Evolutionary conservation across 1,140 invertebrate genomes (phyloP), one percentile per base, ranked within the genome.

Genomic region (Linepithema humile): DNA sequence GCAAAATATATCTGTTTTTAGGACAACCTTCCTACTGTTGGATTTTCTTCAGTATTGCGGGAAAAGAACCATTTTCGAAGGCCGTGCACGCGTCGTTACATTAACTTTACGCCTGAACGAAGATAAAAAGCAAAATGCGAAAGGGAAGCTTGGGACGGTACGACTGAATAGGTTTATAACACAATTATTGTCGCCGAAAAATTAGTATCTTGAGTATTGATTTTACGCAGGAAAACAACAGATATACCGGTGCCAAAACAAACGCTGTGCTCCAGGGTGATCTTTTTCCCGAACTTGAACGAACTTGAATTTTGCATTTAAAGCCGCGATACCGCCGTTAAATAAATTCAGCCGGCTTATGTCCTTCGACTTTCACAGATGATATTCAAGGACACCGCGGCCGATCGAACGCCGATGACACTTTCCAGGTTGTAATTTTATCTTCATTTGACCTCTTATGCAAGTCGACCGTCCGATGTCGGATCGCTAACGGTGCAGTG

Each of bases 371-470:
- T 88, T 72, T 78, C 88, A 48, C 83, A 45, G 67, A 85, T 67
- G 86, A 85, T 88, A 83, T 88, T 89, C 87, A 89, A 89, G 87
- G 87, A 88, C 87, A 85, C 4, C 72, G 72, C 2, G 57, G 35
- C 32, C 87, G 87, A 89, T 89, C 87, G 87, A 89, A 89, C 87
- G 73, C 67, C 86, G 87, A 88, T 85, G 86, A 89, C 87, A 89
- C 87, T 88, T 88, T 85, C 75, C 86, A 88, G 77, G 85, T 85
- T 85, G 87, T 89, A 89, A 89, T 89, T 88, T 85, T 89, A 89
- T 89, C 86, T 87, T 88, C 86, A 78, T 88, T 62, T 83, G 86
- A 89, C 86, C 87, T 87, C 87, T 88, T 89, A 85, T 85, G 87
- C 86, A 72, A 87, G 72, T 72, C 87, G 84, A 85, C 83, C 87